Conservation (phyloP, 2,113 vertebrate genomes). For the Perccottus glenii region DNA sequence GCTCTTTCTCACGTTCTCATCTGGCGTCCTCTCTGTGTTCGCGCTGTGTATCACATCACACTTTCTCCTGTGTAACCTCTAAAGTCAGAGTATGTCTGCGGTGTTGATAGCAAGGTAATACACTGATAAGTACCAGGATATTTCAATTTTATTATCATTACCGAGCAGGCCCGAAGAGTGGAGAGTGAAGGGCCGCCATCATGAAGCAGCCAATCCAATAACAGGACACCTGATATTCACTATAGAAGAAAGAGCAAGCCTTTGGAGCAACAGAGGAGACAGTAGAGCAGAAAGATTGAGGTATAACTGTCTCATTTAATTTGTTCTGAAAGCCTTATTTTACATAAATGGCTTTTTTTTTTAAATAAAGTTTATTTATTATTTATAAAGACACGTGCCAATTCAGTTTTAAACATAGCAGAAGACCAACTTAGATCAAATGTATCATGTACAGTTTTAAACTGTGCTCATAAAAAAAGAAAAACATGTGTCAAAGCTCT, state of each 20-base stretch:
- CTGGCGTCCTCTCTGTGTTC: constrained; percentile 19
- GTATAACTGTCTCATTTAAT: not conserved
- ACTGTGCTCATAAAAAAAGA: not conserved
- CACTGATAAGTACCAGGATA: constrained; percentile 80
- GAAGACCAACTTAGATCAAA: too few relatives aligned
- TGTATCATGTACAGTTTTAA: not conserved
- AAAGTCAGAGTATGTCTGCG: constrained; percentile 61
- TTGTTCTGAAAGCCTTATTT: not conserved
- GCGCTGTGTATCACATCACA: constrained; percentile 60
- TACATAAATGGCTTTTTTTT: not conserved
- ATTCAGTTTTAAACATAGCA: too few relatives aligned
- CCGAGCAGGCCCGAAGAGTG: constrained; percentile 58
- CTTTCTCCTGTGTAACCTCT: constrained; percentile 62
- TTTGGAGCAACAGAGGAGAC: constrained; percentile 28
- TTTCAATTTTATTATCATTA: constrained; percentile 83
- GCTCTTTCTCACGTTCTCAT: constrained; percentile 30
- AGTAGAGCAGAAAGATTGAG: not conserved
- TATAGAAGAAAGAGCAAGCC: constrained; percentile 32
- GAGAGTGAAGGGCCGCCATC: constrained; percentile 60
- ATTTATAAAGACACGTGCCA: not conserved
- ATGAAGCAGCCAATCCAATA: constrained; percentile 80
- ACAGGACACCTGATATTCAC: constrained; percentile 74
- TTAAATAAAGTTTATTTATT: too few relatives aligned
- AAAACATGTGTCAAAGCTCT: not conserved
- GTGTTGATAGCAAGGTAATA: constrained; percentile 79